Percentiles rank a stretch among this genome's conserved stretches.
Conservation (phyloP, 2,113 vertebrate species). For the Oreochromis tanganicae region DNA sequence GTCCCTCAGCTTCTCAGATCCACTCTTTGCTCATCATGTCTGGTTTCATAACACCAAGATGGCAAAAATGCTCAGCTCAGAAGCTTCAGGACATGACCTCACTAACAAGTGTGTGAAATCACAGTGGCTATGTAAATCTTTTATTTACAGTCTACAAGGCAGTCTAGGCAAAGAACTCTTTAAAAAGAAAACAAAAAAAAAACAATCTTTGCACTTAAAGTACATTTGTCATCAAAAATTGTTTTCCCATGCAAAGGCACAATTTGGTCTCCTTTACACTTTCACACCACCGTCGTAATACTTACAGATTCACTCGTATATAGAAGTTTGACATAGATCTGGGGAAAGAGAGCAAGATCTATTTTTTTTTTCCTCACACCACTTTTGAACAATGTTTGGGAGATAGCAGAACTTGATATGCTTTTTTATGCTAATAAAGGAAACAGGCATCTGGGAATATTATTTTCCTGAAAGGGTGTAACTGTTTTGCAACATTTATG, state of each 20-base stretch:
- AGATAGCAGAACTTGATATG: neutral
- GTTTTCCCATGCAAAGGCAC: neutral
- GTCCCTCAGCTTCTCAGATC: neutral
- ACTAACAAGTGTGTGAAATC: neutral
- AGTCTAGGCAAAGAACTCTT: neutral
- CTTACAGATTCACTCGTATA: neutral
- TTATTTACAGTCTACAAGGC: neutral
- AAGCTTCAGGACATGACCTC: neutral
- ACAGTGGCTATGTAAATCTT: neutral
- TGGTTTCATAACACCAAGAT: neutral
- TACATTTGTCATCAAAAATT: neutral
- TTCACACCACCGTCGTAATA: accelerated
- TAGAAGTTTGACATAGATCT: neutral
- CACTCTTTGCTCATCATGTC: neutral
- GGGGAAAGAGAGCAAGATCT: accelerated
- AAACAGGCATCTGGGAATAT: neutral
- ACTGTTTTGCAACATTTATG: neutral
- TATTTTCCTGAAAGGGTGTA: neutral
- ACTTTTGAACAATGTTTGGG: neutral
- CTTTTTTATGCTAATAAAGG: neutral
- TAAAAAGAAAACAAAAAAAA: neutral
- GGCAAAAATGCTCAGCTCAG: neutral
- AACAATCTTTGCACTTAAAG: neutral
- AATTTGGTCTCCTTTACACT: neutral
- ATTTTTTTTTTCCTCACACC: neutral